Evolutionary conservation across 2,797 vertebrate genomes (phyloP), one percentile per base, ranked within the genome.

Genomic region (Hozukius guyotensis): DNA sequence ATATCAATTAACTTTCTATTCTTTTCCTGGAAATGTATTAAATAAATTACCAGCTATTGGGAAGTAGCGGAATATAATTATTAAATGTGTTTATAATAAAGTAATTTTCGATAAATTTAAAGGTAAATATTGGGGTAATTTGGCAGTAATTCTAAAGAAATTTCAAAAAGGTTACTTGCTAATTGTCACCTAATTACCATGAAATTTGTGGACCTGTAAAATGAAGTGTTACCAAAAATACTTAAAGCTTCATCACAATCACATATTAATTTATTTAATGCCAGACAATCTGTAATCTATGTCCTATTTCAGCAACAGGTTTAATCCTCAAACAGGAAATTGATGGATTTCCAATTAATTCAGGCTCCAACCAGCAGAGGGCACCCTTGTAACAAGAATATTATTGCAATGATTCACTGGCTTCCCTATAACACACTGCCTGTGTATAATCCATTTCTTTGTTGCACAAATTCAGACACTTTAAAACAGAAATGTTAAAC

Each of bases 291-390:
- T 62, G 5, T 59, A 8, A 34, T 70, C 24, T 69, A 7, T 59
- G 49, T 27, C 10, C n/a, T 55, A 3, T 52, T 52, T 46, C 34
- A 64, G 22, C 10, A n/a, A 8, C 34, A 61, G 20, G 8, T 71
- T 72, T 64, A 77, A 81, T 72, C 64, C 11, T 57, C 46, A 31
- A 24, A 67, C 59, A 57, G 20, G 32, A 70, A 59, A 29, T 10
- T 49, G 12, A 46, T 36, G 46, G 49, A 27, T 8, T 70, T 79
- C 25, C 72, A 70, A 72, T 49, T 13, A 29, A 57, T 55, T 46
- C 61, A 32, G 22, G 22, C 22, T 13, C 2, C 3, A 20, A 36
- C 90, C 93, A 92, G 72, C 78, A 92, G 93, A 91, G 87, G 91
- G 81, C 84, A 32, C 34, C 52, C 24, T 63, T 2, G 69, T 68